phyloP scores from a whole-genome alignment of 2,797 vertebrate genomes.

The Rhinella marina region DNA sequence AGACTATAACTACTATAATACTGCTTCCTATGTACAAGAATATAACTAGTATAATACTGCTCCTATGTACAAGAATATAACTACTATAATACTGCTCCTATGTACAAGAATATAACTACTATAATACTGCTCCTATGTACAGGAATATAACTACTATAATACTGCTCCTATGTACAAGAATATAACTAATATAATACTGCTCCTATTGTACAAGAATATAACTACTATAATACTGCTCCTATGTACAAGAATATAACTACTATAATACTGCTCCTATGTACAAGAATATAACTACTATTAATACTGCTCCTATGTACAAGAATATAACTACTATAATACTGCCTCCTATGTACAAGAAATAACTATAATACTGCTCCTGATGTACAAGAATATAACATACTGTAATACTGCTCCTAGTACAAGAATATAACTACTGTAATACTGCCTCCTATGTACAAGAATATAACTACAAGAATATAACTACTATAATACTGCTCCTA shows the following conservation, averaged over 20 bases:
- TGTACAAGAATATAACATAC: neutral
- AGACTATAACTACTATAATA: slow-evolving; percentile 3
- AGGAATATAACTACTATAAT: slow-evolving; percentile 1
- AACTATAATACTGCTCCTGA: neutral
- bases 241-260: slow-evolving; percentile 1
- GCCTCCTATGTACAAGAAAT: neutral
- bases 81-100: neutral
- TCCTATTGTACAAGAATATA: neutral
- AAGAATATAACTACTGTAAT: neutral
- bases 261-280: neutral
- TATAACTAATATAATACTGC: neutral
- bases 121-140: neutral
- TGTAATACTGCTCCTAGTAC: neutral
- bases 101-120: neutral
- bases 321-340: neutral
- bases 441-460: too few species aligned
- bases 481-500: too few species aligned
- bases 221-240: neutral
- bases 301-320: neutral
- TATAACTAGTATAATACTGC: slow-evolving; percentile 10
- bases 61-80: neutral
- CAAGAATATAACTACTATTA: too few species aligned
- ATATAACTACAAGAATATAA: too few species aligned
- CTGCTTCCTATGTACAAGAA: neutral
- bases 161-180: neutral